These are phyloP conservation scores for Panagrolaimus sp. DNA, from an alignment of 1,140 invertebrate genomes.

Conservation along the genomic window DNA sequence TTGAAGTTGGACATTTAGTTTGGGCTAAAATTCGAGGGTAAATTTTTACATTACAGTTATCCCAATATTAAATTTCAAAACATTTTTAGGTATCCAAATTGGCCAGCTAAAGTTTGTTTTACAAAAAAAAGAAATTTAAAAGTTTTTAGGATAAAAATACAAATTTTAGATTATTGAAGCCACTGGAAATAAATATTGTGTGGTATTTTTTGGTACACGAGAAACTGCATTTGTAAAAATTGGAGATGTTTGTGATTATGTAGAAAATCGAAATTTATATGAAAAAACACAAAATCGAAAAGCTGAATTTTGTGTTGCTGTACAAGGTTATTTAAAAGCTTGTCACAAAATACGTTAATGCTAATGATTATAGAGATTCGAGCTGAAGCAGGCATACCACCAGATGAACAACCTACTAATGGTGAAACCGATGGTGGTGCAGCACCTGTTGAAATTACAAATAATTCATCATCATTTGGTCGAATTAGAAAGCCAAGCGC, in stretches of 20 bases:
- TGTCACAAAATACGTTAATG: too few species aligned
- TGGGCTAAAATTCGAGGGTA: slow-evolving; percentile 32
- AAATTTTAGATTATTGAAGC: neutral
- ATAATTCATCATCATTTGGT: slow-evolving; percentile 8
- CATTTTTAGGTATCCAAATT: slow-evolving; percentile 18
- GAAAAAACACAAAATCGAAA: slow-evolving; percentile 1
- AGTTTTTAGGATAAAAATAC: neutral
- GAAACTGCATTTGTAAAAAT: slow-evolving; percentile 25
- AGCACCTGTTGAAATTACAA: neutral
- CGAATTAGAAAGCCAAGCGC: slow-evolving; percentile 28
- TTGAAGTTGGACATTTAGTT: slow-evolving; percentile 26
- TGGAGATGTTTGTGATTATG: slow-evolving; percentile 23
- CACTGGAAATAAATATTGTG: slow-evolving; percentile 22
- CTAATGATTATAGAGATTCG: too few species aligned
- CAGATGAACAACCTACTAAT: neutral
- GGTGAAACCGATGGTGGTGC: neutral
- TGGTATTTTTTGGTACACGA: slow-evolving; percentile 31
- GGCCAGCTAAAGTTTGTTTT: slow-evolving; percentile 32
- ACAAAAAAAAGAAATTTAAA: slow-evolving; percentile 20
- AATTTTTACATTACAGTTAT: too few species aligned
- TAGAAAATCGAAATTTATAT: slow-evolving; percentile 21
- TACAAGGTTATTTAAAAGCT: too few species aligned
- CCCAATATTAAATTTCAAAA: too few species aligned
- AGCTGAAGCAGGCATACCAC: slow-evolving; percentile 8
- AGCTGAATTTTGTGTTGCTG: slow-evolving; percentile 17